These are phyloP conservation scores for Ambastaia sidthimunki DNA, from an alignment of 2,797 vertebrate genomes.

Conservation along the genomic window DNA sequence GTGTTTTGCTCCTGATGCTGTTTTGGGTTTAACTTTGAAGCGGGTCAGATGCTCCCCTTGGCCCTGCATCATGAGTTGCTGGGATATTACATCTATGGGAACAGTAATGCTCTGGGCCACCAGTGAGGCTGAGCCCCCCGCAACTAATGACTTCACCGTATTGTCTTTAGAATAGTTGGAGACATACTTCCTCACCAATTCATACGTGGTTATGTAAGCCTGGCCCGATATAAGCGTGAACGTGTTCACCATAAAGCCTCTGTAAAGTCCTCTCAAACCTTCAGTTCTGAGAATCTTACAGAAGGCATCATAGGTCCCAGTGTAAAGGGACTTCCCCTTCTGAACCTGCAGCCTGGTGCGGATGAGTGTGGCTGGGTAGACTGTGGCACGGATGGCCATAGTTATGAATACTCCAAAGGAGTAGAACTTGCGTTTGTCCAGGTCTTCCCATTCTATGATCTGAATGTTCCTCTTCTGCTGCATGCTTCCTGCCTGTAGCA, in stretches of 20 bases:
- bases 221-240: constrained; percentile 96
- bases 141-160: constrained; percentile 92
- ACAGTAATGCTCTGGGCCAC: constrained; percentile 98
- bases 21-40: constrained; percentile 75
- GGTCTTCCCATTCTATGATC: constrained; percentile 98
- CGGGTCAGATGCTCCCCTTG: constrained; percentile 87
- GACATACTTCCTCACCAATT: constrained; percentile 92
- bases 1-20: constrained; percentile 61
- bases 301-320: constrained; percentile 91
- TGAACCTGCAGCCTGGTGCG: constrained; percentile 94
- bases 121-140: constrained; percentile 90
- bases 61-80: constrained; percentile 98
- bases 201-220: constrained; percentile 97
- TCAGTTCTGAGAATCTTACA: constrained; percentile 89
- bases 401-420: constrained; percentile 95
- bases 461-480: constrained; percentile 90
- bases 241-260: constrained; percentile 95
- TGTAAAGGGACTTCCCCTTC: constrained; percentile 91
- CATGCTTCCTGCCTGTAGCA: constrained; percentile 61
- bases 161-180: constrained; percentile 88
- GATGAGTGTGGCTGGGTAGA: constrained; percentile 96
- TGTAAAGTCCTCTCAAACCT: constrained; percentile 87
- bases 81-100: constrained; percentile 93
- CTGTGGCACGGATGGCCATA: constrained; percentile 92
- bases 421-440: constrained; percentile 98